Evolutionary conservation across 1,140 invertebrate genomes (phyloP).

Genomic region (Drosophila erecta): DNA sequence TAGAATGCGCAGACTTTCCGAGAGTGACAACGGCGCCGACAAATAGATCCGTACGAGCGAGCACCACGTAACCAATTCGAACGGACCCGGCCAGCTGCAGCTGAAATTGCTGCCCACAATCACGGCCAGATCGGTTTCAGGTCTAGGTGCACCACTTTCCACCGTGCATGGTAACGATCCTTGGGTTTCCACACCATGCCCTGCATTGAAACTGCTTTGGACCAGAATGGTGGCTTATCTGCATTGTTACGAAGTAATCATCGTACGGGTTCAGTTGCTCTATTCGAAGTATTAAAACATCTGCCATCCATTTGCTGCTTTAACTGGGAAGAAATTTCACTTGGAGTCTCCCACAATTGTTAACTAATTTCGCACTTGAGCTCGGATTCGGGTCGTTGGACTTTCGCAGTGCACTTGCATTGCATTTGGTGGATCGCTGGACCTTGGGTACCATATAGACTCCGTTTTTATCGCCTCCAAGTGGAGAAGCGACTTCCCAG

Average conservation of each 20-base stretch:
- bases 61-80: conserved; percentile 21
- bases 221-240: too few species aligned
- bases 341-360: conserved; percentile 2
- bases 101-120: conserved; percentile 21
- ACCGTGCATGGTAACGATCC: too few species aligned
- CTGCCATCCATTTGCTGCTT: neutral
- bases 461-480: conserved; percentile 18
- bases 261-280: too few species aligned
- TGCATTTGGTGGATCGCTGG: conserved; percentile 1
- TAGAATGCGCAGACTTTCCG: conserved; percentile 47
- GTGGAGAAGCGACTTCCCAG: conserved; percentile 21
- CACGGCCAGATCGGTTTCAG: neutral
- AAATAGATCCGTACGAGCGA: conserved; percentile 29
- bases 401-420: conserved; percentile 2
- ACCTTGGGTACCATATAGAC: conserved; percentile 37
- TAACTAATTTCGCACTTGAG: neutral
- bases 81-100: conserved; percentile 26
- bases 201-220: too few species aligned
- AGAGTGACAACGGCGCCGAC: conserved; percentile 73
- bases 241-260: too few species aligned
- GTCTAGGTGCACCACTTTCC: neutral
- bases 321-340: neutral
- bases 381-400: conserved; percentile 18
- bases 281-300: too few species aligned
- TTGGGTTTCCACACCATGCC: too few species aligned